Percentiles rank a stretch among this genome's conserved stretches.
Evolutionary conservation across 2,888 invertebrate genomes (phyloP).

Genomic region (Caenorhabditis afra): DNA sequence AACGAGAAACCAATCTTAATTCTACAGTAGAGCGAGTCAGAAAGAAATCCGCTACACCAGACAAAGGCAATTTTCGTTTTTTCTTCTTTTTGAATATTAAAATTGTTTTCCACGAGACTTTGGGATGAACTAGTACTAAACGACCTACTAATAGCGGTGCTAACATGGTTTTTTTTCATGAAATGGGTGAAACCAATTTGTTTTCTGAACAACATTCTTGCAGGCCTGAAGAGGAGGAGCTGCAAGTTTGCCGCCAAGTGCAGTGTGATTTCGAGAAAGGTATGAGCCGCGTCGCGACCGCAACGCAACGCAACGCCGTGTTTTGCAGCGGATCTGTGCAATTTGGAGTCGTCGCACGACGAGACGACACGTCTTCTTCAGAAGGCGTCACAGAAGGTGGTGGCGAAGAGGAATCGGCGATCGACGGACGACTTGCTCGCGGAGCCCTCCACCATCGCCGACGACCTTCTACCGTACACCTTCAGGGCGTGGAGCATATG

Average conservation of each 20-base stretch:
- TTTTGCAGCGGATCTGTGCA: slow-evolving; percentile 57
- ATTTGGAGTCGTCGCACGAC: slow-evolving; percentile 63
- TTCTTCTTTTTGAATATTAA: neutral
- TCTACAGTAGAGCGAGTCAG: slow-evolving; percentile 28
- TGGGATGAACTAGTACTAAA: no score
- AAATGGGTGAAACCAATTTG: neutral
- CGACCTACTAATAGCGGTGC: no score
- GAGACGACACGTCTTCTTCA: slow-evolving; percentile 47
- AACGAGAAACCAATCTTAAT: neutral
- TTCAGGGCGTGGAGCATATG: slow-evolving; percentile 77
- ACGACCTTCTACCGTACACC: slow-evolving; percentile 58
- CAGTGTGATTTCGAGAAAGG: slow-evolving; percentile 57
- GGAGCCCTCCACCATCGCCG: slow-evolving; percentile 33
- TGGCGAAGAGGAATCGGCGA: neutral
- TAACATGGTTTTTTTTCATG: neutral
- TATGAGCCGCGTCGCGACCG: neutral
- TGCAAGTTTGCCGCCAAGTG: slow-evolving; percentile 40
- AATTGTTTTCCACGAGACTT: no score
- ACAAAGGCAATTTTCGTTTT: slow-evolving; percentile 25
- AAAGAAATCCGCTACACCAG: slow-evolving; percentile 33
- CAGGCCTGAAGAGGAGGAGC: slow-evolving; percentile 42
- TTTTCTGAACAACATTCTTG: slow-evolving; percentile 18
- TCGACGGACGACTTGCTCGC: slow-evolving; percentile 41
- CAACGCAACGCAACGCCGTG: no score
- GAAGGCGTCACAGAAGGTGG: no score